Base-by-base conservation (phyloP, 2,888 invertebrate genomes). In the Oxyteleia sp. region DNA sequence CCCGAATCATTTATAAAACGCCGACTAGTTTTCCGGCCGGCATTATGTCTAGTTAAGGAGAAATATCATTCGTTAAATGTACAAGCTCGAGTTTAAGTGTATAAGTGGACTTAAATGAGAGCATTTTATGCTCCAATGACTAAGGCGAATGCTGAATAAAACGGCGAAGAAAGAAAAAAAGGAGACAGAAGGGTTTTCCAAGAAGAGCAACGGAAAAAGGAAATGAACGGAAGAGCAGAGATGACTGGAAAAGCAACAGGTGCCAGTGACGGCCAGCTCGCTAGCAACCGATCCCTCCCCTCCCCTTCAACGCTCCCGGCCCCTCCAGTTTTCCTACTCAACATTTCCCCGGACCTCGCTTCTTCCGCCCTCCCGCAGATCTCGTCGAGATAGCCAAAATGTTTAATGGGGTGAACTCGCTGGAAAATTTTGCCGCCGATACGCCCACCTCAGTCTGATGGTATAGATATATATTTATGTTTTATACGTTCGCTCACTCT, bases 211-310 rank as follows among this genome's bases (percentile, higher is more conserved):
- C 64, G 82, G 81, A 76, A 71, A 76, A 79, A 80, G 66, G 83
- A 75, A 86, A 81, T 79, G 59, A 82, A 84, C 59, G 83, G 87
- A 76, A 86, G 80, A 85, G 80, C 80, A 84, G 88, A 87, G 86
- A 86, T 88, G 89, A 87, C 88, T 90, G 90, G 89, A 90, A 90
- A 89, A 91, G 92, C 92, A 92, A 92, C 92, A 92, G 92, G 92
- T 92, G 92, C 88, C 90, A 89, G 90, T 88, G 91, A 89, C 84
- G 83, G 86, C 90, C 90, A 90, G 89, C 91, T 88, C 86, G 89
- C 89, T 75, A 86, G 87, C 88, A 86, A 87, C 87, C 87, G 83
- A 80, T 63, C 74, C 49, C 81, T 63, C 84, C 61, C 41, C 55
- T 38, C 13, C 49, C 35, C 43, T 43, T 18, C 11, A 13, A 20